Evolutionary conservation across 2,113 vertebrate species (phyloP).

Genomic region (Alces alces): DNA sequence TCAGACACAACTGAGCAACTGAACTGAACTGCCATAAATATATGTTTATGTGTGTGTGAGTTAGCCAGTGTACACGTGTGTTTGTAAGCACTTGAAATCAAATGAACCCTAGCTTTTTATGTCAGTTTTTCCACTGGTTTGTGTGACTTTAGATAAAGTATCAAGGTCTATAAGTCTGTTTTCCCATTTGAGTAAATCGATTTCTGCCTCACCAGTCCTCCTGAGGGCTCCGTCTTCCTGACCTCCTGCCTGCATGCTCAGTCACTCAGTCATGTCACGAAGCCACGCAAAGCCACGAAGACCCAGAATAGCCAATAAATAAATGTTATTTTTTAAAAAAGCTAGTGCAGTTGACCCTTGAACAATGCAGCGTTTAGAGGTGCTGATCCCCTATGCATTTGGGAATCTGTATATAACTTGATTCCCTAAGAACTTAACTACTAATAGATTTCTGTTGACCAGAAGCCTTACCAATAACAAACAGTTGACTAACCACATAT

Average conservation of each 20-base stretch:
- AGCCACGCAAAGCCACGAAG: neutral
- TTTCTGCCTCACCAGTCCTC: neutral
- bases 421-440: neutral
- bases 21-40: neutral
- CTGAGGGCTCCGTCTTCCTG: neutral
- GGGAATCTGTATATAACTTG: neutral
- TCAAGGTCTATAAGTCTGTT: neutral
- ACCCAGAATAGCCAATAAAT: neutral
- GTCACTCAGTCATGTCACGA: neutral
- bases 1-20: neutral
- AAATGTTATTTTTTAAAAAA: neutral
- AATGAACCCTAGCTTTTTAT: neutral
- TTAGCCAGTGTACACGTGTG: neutral
- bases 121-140: neutral
- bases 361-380: neutral
- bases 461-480: neutral
- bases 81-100: neutral
- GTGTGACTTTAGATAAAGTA: neutral
- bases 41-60: neutral
- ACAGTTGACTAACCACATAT: neutral
- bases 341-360: neutral
- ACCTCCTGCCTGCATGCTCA: neutral
- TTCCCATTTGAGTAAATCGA: neutral
- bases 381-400: neutral
- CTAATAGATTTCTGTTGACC: neutral